Percentiles rank a stretch among this genome's conserved stretches.
Evolutionary conservation across 2,113 vertebrate species (phyloP).

Genomic region (Okapia johnstoni): DNA sequence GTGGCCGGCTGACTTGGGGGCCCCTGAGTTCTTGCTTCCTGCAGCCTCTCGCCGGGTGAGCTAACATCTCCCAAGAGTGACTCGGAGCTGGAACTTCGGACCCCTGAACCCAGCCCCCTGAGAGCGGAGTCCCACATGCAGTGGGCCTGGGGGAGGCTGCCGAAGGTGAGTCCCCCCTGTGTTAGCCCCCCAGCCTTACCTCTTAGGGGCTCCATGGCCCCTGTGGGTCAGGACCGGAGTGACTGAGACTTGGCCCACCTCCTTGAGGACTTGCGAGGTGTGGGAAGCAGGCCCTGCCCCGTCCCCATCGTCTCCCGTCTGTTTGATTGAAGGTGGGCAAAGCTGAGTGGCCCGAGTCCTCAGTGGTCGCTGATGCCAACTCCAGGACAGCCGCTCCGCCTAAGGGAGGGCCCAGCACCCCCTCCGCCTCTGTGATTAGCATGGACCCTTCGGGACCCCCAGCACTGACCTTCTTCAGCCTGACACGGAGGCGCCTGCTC

Average conservation of each 20-base stretch:
- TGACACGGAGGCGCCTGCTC: not conserved
- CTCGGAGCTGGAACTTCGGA: conserved; percentile 89
- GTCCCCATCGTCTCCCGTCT: not conserved
- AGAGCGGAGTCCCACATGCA: conserved; percentile 84
- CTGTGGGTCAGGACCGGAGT: not conserved
- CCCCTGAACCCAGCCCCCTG: conserved; percentile 68
- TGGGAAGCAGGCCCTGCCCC: not conserved
- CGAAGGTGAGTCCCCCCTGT: conserved; percentile 79
- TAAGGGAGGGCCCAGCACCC: not conserved
- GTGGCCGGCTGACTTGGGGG: not conserved
- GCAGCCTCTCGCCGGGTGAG: conserved; percentile 75
- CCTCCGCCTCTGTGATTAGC: not conserved
- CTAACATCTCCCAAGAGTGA: conserved; percentile 89
- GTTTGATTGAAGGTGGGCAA: conserved; percentile 75
- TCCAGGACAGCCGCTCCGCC: not conserved
- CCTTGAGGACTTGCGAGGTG: not conserved
- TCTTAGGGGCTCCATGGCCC: not conserved
- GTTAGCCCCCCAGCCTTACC: not conserved
- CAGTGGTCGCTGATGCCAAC: not conserved
- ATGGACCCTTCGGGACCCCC: not conserved
- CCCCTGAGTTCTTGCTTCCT: conserved; percentile 17
- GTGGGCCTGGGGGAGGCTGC: conserved; percentile 95
- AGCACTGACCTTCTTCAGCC: not conserved
- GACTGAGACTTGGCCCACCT: not conserved
- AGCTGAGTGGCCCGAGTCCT: not conserved